Percentiles rank a stretch among this genome's conserved stretches.
These are phyloP conservation scores for Limulus polyphemus DNA, from an alignment of 2,888 invertebrate species.

Conservation along the genomic window DNA sequence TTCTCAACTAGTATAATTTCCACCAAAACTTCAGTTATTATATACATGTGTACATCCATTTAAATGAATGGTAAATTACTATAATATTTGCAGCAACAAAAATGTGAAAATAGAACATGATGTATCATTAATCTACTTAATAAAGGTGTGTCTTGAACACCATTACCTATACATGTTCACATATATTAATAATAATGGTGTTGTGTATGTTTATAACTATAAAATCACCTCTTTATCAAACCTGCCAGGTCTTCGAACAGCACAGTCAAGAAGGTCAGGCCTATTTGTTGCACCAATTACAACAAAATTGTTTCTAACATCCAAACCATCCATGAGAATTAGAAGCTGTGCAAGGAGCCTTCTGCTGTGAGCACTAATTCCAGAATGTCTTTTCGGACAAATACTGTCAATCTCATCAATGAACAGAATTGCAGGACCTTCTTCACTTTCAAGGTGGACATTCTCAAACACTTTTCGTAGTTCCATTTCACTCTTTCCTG, in stretches of 20 bases:
- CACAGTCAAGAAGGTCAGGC: slow-evolving; percentile 50
- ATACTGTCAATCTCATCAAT: slow-evolving; percentile 49
- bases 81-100: too few species aligned
- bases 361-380: slow-evolving; percentile 19
- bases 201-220: too few species aligned
- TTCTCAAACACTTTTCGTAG: slow-evolving; percentile 44
- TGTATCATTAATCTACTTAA: too few species aligned
- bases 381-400: slow-evolving; percentile 33
- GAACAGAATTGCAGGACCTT: slow-evolving; percentile 49
- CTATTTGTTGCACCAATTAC: slow-evolving; percentile 54
- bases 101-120: too few species aligned
- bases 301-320: slow-evolving; percentile 40
- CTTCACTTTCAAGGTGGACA: slow-evolving; percentile 45
- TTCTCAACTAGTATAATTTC: too few species aligned
- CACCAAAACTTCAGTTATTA: too few species aligned
- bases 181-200: too few species aligned
- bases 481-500: slow-evolving; percentile 51
- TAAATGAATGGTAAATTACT: too few species aligned
- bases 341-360: slow-evolving; percentile 48
- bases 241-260: slow-evolving; percentile 49
- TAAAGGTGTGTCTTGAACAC: too few species aligned
- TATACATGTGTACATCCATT: too few species aligned
- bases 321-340: slow-evolving; percentile 54
- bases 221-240: slow-evolving; percentile 40
- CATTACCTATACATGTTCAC: too few species aligned